phyloP scores from a whole-genome alignment of 2,797 vertebrate species.

The Ctenosaura bakeri region DNA sequence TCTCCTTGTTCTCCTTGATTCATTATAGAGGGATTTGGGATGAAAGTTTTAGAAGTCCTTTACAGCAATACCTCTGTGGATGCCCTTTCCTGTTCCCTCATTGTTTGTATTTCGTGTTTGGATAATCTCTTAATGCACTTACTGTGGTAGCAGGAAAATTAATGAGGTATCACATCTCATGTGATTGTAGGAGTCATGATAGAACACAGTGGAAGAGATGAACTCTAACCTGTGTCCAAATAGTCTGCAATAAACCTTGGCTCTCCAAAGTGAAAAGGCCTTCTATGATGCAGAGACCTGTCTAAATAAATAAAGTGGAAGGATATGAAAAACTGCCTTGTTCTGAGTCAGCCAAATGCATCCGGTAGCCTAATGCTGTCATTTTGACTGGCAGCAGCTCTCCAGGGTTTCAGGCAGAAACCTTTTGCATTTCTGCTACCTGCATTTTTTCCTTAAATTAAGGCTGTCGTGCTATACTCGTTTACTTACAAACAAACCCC shows the following conservation, averaged over 20 bases:
- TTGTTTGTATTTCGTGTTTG: slow-evolving; percentile 4
- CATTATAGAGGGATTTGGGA: no score
- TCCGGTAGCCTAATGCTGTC: no score
- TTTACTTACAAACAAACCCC: no score
- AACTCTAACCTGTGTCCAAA: slow-evolving; percentile 23
- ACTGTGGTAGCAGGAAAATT: neutral
- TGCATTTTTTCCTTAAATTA: neutral
- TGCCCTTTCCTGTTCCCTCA: neutral
- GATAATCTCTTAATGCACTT: slow-evolving; percentile 6
- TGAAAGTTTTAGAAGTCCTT: neutral
- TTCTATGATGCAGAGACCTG: neutral
- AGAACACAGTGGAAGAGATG: neutral
- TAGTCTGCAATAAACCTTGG: slow-evolving; percentile 2
- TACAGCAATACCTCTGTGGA: neutral
- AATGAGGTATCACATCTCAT: slow-evolving; percentile 8
- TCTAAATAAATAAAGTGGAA: slow-evolving; percentile 8
- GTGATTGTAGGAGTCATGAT: neutral
- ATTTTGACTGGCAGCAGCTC: neutral
- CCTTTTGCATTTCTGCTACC: neutral
- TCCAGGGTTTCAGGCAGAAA: neutral
- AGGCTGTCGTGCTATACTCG: neutral
- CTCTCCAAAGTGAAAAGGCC: neutral
- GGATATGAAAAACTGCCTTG: slow-evolving; percentile 3
- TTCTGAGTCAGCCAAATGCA: neutral
- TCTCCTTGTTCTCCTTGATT: neutral